Evolutionary conservation across 2,113 vertebrate species (phyloP).

Genomic region (Amblyopsis rosae): DNA sequence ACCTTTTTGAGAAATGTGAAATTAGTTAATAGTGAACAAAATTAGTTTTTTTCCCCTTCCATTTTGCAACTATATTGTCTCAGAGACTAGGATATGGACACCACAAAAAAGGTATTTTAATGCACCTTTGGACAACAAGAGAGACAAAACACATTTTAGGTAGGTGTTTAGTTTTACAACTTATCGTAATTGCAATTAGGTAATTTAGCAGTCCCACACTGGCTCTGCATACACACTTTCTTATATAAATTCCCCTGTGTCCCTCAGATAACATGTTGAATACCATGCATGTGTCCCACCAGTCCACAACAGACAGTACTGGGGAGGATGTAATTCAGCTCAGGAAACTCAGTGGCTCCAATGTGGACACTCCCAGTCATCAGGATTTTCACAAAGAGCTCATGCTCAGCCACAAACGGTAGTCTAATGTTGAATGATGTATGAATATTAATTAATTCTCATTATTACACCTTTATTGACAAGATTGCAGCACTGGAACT

Average conservation of each 20-base stretch:
- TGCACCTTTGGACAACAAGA: neutral
- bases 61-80: neutral
- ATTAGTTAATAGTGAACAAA: neutral
- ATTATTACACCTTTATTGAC: neutral
- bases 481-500: too few species aligned
- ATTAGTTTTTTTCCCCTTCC: neutral
- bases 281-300: constrained; percentile 14
- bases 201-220: too few species aligned
- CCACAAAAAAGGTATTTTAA: constrained; percentile 68
- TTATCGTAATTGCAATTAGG: too few species aligned
- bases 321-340: constrained; percentile 50
- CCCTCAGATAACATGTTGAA: constrained; percentile 51
- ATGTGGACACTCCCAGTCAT: constrained; percentile 64
- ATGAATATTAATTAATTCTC: neutral
- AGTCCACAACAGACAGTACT: constrained; percentile 30
- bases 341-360: constrained; percentile 68
- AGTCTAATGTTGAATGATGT: neutral
- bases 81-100: constrained; percentile 68
- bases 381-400: constrained; percentile 80
- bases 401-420: constrained; percentile 80
- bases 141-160: neutral
- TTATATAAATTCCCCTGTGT: constrained; percentile 1
- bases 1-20: neutral
- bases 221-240: neutral
- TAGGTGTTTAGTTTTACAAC: neutral